Evolutionary conservation across 1,140 invertebrate genomes (phyloP), one percentile per base, ranked within the genome.

Genomic region (Heliconius melpomene): DNA sequence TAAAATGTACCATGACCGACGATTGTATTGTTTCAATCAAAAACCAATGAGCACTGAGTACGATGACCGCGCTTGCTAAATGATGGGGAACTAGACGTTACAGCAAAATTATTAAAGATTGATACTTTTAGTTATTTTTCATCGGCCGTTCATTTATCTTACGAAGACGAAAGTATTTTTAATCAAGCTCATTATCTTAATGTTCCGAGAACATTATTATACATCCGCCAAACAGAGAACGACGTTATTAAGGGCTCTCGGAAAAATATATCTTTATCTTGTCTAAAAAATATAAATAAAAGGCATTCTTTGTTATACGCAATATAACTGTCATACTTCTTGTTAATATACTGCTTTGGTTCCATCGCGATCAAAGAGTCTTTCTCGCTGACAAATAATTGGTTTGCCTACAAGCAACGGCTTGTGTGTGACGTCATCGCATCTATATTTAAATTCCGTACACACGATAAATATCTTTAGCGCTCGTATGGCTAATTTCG

Each of bases 281-380:
- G 54, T 38, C 32, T 76, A 70, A 80, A 80, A 80, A 80, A 77
- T 66, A 77, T 72, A 81, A 83, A 83, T 75, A 81, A 79, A 77
- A 81, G 78, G 79, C 86, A 88, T 87, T 88, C 87, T 87, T 91
- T 79, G 86, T 87, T 87, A 86, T 80, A 82, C 76, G 66, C 74
- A 83, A 78, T 85, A 93, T 93, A 93, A 92, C 91, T 92, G 89
- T 93, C 92, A 88, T 89, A 87, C 85, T 83, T 84, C 88, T 90
- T 90, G 91, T 92, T 90, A 92, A 87, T 84, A 84, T 83, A 80
- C 76, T 81, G 83, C 91, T 91, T 90, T 89, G 90, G 91, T 90
- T 89, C 83, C 72, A 80, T 83, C 74, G 82, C 87, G 90, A 92
- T 92, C 92, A 93, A 92, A 93, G 90, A 80, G 80, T 82, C 85